Conservation (phyloP, 2,797 vertebrate species). For the Chloroceryle inda region DNA sequence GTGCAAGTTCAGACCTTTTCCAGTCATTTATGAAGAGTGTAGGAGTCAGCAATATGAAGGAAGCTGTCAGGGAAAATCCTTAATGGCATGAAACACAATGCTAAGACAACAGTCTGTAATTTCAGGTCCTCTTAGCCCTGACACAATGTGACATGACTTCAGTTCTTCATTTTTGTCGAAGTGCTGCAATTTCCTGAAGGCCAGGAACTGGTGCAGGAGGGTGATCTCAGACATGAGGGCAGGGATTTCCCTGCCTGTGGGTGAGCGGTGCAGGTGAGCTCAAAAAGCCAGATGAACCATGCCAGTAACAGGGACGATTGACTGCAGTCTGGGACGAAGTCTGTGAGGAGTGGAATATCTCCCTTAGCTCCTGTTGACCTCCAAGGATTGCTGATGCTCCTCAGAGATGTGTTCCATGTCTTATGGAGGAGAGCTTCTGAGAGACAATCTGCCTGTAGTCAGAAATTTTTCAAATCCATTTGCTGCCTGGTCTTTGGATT, state of each 20-base stretch:
- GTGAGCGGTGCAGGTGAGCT: not conserved
- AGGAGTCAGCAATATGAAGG: not conserved
- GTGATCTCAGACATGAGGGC: no score
- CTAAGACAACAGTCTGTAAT: not conserved
- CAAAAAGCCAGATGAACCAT: not conserved
- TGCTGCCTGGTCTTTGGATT: not conserved
- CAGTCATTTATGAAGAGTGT: not conserved
- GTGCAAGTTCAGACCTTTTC: not conserved
- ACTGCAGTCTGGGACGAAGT: not conserved
- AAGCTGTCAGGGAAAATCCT: not conserved
- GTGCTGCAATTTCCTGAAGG: not conserved
- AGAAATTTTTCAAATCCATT: not conserved
- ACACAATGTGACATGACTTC: not conserved
- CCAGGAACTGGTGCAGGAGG: not conserved
- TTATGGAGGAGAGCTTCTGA: not conserved
- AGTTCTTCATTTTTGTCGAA: not conserved
- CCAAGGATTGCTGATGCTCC: not conserved
- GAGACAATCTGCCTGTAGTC: not conserved
- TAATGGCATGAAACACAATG: not conserved
- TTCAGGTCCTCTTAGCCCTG: not conserved
- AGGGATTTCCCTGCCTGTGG: no score
- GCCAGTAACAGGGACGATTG: not conserved
- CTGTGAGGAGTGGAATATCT: not conserved
- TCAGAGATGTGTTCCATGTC: not conserved
- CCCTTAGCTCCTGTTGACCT: not conserved